A percentile compares a stretch with the other conserved stretches of the same genome.
phyloP scores from a whole-genome alignment of 2,113 vertebrate genomes.

The Etheostoma cragini region DNA sequence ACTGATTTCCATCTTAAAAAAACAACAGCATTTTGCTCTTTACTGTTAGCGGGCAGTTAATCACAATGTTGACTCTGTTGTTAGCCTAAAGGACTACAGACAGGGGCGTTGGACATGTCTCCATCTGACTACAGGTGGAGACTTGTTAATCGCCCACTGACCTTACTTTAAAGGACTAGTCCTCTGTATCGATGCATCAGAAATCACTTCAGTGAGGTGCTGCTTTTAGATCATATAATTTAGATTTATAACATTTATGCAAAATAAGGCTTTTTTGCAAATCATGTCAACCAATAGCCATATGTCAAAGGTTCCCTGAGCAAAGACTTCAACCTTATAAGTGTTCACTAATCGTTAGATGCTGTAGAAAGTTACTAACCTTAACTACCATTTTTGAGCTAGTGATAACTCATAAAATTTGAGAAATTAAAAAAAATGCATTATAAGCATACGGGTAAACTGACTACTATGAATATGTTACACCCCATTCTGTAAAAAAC shows the following conservation, averaged over 20 bases:
- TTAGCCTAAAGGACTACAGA: background rate
- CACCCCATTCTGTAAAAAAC: too few relatives aligned
- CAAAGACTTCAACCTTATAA: background rate
- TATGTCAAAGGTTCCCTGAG: background rate
- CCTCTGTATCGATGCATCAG: too few relatives aligned
- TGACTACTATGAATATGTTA: too few relatives aligned
- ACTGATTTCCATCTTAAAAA: conserved; percentile 35
- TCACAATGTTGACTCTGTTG: background rate
- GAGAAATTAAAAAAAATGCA: background rate
- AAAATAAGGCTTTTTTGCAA: background rate
- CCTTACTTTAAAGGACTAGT: background rate
- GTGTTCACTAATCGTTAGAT: background rate
- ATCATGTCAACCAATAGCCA: background rate
- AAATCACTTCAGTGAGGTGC: too few relatives aligned
- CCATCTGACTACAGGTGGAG: background rate
- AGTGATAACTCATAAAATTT: background rate
- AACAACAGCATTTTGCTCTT: conserved; percentile 5
- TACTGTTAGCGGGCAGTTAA: background rate
- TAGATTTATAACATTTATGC: background rate
- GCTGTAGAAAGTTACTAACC: background rate
- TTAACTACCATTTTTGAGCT: background rate
- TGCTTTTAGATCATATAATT: background rate
- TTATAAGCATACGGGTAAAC: background rate
- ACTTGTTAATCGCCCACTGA: background rate
- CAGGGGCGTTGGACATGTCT: too few relatives aligned